These are phyloP conservation scores for Punctoribates punctum DNA, from an alignment of 2,888 invertebrate genomes.

Conservation along the genomic window DNA sequence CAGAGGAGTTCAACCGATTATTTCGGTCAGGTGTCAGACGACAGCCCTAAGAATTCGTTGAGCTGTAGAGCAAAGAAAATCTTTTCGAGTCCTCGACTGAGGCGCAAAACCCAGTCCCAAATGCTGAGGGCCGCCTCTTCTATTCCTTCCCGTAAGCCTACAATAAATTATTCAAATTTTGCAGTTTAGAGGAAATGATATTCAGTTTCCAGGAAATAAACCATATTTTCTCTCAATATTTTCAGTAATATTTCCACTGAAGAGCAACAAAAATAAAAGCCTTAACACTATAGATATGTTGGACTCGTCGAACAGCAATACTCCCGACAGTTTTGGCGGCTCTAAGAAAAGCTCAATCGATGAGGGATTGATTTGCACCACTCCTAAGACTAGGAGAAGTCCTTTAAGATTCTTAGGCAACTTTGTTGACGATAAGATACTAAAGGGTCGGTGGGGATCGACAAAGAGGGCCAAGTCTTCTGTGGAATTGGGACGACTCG, in stretches of 20 bases:
- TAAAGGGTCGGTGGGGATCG: slow-evolving; percentile 40
- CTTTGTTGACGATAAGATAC: slow-evolving; percentile 42
- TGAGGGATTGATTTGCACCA: slow-evolving; percentile 35
- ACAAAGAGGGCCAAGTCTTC: slow-evolving; percentile 41
- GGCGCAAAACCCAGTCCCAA: slow-evolving; percentile 40
- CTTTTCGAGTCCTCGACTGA: slow-evolving; percentile 37
- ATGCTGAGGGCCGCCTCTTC: slow-evolving; percentile 41
- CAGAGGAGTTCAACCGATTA: slow-evolving; percentile 31
- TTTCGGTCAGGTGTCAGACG: slow-evolving; percentile 13
- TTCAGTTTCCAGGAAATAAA: slow-evolving; percentile 1
- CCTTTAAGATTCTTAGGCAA: slow-evolving; percentile 41
- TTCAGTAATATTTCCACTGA: slow-evolving; percentile 41
- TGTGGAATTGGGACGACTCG: slow-evolving; percentile 34
- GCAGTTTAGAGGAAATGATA: no score
- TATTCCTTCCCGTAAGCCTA: slow-evolving; percentile 39
- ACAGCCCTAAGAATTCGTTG: not conserved
- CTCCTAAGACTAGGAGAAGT: slow-evolving; percentile 40
- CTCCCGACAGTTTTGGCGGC: slow-evolving; percentile 13
- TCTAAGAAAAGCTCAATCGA: slow-evolving; percentile 41
- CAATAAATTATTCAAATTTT: no score
- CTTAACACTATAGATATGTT: slow-evolving; percentile 21
- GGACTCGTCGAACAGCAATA: slow-evolving; percentile 4
- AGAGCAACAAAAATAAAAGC: slow-evolving; percentile 33
- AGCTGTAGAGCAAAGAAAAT: not conserved
- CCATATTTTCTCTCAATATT: not conserved